Evolutionary conservation across 1,140 invertebrate genomes (phyloP).

Genomic region (Drosophila melanica): DNA sequence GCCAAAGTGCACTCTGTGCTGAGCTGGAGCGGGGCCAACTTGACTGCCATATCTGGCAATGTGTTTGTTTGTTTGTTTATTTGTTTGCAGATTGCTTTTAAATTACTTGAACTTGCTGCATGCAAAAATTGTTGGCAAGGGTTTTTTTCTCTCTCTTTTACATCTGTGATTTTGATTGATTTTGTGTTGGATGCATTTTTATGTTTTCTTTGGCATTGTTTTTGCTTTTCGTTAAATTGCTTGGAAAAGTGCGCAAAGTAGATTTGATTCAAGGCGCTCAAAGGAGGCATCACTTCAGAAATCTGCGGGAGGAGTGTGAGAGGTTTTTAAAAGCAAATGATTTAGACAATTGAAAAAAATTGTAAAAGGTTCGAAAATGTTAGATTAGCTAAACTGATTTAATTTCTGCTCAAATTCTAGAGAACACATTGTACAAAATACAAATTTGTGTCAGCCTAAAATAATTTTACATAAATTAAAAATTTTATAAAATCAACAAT

Average conservation of each 20-base stretch:
- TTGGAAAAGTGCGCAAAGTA: slow-evolving; percentile 77
- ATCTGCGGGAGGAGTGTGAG: too few relatives aligned
- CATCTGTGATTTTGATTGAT: slow-evolving; percentile 67
- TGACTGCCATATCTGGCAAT: slow-evolving; percentile 58
- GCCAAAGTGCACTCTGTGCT: slow-evolving; percentile 56
- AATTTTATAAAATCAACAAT: too few relatives aligned
- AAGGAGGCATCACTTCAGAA: too few relatives aligned
- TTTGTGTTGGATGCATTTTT: slow-evolving; percentile 58
- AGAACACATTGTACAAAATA: too few relatives aligned
- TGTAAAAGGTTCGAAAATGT: too few relatives aligned
- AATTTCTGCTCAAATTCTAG: too few relatives aligned
- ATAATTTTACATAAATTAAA: too few relatives aligned
- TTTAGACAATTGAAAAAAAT: too few relatives aligned
- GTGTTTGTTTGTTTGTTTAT: slow-evolving; percentile 45
- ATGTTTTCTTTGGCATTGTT: slow-evolving; percentile 38
- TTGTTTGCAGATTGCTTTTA: slow-evolving; percentile 72
- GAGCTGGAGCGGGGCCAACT: slow-evolving; percentile 48
- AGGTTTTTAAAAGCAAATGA: too few relatives aligned
- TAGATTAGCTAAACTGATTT: too few relatives aligned
- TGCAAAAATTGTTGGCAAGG: slow-evolving; percentile 42
- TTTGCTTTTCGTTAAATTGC: slow-evolving; percentile 66
- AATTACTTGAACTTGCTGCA: slow-evolving; percentile 70
- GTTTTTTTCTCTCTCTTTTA: not conserved
- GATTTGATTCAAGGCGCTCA: slow-evolving; percentile 38
- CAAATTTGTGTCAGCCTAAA: too few relatives aligned